Evolutionary conservation across 2,797 vertebrate genomes (phyloP).

Genomic region (Eurystomus glaucurus): DNA sequence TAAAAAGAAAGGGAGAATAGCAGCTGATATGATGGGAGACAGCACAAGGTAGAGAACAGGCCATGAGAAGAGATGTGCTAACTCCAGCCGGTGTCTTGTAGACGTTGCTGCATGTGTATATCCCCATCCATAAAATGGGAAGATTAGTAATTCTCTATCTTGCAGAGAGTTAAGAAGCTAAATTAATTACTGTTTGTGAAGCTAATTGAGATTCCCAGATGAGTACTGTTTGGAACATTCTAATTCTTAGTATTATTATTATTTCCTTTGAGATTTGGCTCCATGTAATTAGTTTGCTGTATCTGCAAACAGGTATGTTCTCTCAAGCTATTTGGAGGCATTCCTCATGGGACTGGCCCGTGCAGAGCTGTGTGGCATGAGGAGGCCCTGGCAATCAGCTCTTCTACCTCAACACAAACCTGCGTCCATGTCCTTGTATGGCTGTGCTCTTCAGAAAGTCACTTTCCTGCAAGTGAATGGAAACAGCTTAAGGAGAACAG

Average conservation of each 20-base stretch:
- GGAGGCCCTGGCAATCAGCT: neutral
- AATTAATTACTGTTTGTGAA: conserved; percentile 69
- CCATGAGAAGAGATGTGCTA: neutral
- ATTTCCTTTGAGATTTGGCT: conserved; percentile 43
- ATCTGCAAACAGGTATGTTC: conserved; percentile 48
- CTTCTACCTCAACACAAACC: neutral
- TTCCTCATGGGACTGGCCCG: neutral
- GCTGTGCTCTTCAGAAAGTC: neutral
- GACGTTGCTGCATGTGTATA: neutral
- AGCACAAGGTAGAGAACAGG: neutral
- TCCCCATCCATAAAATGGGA: conserved; percentile 1
- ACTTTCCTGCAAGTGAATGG: neutral
- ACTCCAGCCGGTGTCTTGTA: neutral
- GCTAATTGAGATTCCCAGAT: conserved; percentile 65
- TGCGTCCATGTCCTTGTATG: neutral
- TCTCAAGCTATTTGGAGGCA: neutral
- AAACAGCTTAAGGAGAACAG: neutral
- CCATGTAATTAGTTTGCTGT: conserved; percentile 35
- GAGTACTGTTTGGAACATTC: conserved; percentile 37
- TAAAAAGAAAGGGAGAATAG: neutral
- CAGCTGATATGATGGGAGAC: neutral
- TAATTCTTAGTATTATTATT: conserved; percentile 62
- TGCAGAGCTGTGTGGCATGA: neutral
- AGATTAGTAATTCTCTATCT: conserved; percentile 36
- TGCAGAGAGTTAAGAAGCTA: conserved; percentile 31